Evolutionary conservation across 2,113 vertebrate species (phyloP).

Genomic region (Trachemys scripta): DNA sequence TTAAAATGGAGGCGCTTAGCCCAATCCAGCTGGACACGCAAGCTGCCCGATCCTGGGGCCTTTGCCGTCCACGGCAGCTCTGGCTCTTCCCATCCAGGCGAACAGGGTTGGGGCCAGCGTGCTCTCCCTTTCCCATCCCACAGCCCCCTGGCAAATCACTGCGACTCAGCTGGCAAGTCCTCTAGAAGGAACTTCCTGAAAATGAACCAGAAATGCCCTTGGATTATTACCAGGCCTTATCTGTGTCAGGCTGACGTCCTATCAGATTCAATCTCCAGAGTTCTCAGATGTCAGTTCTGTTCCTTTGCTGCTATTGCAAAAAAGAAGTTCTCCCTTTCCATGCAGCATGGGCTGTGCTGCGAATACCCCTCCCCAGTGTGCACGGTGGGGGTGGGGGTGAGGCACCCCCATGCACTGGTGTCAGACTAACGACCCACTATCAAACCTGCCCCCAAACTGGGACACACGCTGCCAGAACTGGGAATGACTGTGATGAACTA

Average conservation of each 20-base stretch:
- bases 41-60: not conserved
- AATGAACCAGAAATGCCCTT: not conserved
- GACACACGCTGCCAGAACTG: not conserved
- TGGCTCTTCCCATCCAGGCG: not conserved
- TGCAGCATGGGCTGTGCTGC: not conserved
- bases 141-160: not conserved
- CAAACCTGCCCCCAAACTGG: not conserved
- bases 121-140: not conserved
- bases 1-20: not conserved
- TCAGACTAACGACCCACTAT: not conserved
- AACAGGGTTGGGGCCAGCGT: not conserved
- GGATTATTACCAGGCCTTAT: not conserved
- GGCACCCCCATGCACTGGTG: not conserved
- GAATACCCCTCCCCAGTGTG: not conserved
- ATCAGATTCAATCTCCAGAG: not conserved
- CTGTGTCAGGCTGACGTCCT: not conserved
- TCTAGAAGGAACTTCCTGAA: not conserved
- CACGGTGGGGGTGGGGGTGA: not conserved
- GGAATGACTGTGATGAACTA: not conserved
- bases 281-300: not conserved
- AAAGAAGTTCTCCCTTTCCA: not conserved
- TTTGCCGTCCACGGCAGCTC: not conserved
- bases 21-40: not conserved
- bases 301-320: not conserved
- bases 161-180: not conserved